A percentile compares a stretch with the other conserved stretches of the same genome.
Evolutionary conservation across 2,888 invertebrate species (phyloP).

Genomic region (Chrysolina oricalcia): DNA sequence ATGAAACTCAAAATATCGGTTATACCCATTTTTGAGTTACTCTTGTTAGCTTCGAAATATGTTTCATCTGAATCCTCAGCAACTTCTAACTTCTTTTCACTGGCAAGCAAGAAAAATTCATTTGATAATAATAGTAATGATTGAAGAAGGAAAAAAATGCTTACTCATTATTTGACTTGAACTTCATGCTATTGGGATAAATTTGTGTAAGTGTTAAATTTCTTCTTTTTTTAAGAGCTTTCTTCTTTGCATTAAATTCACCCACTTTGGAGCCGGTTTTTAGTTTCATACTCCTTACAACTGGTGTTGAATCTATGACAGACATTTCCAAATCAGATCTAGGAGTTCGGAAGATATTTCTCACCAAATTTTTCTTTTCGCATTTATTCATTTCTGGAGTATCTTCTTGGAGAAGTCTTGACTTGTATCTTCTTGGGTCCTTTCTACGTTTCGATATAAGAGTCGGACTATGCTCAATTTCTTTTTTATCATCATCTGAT

Average conservation of each 20-base stretch:
- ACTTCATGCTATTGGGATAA: constrained; percentile 43
- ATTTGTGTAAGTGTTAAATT: constrained; percentile 58
- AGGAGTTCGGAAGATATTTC: constrained; percentile 39
- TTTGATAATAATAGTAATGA: too few species aligned
- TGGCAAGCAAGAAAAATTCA: not conserved
- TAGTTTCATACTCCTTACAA: constrained; percentile 36
- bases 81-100: constrained; percentile 14
- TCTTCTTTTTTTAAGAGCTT: constrained; percentile 36
- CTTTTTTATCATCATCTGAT: constrained; percentile 42
- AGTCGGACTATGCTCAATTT: constrained; percentile 48
- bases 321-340: constrained; percentile 39
- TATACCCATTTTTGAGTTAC: constrained; percentile 49
- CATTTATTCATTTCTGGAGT: constrained; percentile 1
- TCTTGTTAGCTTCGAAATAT: constrained; percentile 37
- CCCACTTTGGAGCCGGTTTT: constrained; percentile 13
- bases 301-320: constrained; percentile 56
- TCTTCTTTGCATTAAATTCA: constrained; percentile 37
- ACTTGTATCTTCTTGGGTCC: constrained; percentile 36
- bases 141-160: not conserved
- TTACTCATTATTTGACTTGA: constrained; percentile 25
- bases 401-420: not conserved
- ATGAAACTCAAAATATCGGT: constrained; percentile 52
- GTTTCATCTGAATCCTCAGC: constrained; percentile 46
- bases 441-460: constrained; percentile 47
- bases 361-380: constrained; percentile 17